Conservation (phyloP, 2,113 vertebrate genomes). For the Poicephalus meyeri region DNA sequence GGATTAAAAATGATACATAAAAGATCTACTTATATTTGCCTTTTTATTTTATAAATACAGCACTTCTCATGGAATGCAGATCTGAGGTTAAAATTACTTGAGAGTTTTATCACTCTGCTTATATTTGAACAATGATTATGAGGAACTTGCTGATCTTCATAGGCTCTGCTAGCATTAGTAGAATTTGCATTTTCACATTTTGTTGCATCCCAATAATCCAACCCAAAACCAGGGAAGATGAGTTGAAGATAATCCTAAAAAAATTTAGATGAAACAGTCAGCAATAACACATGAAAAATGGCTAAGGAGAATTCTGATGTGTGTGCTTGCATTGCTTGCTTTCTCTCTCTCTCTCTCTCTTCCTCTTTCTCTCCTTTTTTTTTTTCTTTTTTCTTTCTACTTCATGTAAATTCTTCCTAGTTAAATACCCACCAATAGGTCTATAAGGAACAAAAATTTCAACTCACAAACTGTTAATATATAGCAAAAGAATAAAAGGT, state of each 20-base stretch:
- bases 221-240: not conserved
- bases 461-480: conserved; percentile 65
- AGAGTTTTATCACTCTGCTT: conserved; percentile 29
- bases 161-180: not conserved
- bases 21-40: not conserved
- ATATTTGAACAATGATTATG: not conserved
- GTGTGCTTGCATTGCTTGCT: not conserved
- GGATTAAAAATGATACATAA: not conserved
- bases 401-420: conserved; percentile 33
- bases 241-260: conserved; percentile 40
- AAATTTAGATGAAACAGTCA: conserved; percentile 30
- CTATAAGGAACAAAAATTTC: conserved; percentile 61
- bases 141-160: not conserved
- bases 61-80: not conserved
- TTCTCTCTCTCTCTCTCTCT: not conserved
- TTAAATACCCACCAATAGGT: conserved; percentile 60
- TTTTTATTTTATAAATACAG: not conserved
- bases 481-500: conserved; percentile 64
- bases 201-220: conserved; percentile 3
- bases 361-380: not conserved
- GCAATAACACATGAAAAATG: conserved; percentile 56
- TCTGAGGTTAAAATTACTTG: not conserved
- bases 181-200: conserved; percentile 50
- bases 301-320: not conserved
- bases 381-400: not conserved